Evolutionary conservation across 2,797 vertebrate species (phyloP).

Genomic region (Serranus cabrilla): DNA sequence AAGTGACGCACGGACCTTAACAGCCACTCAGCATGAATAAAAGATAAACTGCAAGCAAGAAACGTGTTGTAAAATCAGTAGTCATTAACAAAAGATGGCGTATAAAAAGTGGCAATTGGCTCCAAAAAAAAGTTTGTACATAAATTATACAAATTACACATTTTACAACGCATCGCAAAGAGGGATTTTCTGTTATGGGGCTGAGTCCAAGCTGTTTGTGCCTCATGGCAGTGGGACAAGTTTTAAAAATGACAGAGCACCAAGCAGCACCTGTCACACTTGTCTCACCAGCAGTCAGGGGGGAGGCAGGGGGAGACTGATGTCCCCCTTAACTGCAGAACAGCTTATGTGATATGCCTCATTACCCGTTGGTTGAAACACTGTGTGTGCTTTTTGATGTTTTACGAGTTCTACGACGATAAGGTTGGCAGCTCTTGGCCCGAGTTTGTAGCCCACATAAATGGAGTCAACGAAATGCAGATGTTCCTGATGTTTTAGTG

Average conservation of each 20-base stretch:
- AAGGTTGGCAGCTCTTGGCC: slow-evolving; percentile 2
- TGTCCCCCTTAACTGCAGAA: slow-evolving; percentile 9
- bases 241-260: slow-evolving; percentile 18
- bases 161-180: neutral
- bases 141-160: neutral
- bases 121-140: neutral
- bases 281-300: slow-evolving; percentile 12
- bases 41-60: neutral
- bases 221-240: slow-evolving; percentile 2
- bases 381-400: slow-evolving; percentile 28
- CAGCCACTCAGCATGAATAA: neutral
- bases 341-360: slow-evolving; percentile 25
- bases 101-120: neutral
- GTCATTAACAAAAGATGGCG: neutral
- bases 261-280: slow-evolving; percentile 35
- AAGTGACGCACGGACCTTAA: neutral
- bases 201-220: neutral
- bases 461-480: slow-evolving; percentile 14
- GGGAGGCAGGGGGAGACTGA: neutral
- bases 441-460: slow-evolving; percentile 6
- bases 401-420: slow-evolving; percentile 11
- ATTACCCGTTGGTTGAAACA: slow-evolving; percentile 10
- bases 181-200: neutral
- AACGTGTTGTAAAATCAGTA: neutral
- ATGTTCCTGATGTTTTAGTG: slow-evolving; percentile 26